Base-by-base conservation (phyloP, 2,113 vertebrate species). In the Stigmatopora nigra region DNA sequence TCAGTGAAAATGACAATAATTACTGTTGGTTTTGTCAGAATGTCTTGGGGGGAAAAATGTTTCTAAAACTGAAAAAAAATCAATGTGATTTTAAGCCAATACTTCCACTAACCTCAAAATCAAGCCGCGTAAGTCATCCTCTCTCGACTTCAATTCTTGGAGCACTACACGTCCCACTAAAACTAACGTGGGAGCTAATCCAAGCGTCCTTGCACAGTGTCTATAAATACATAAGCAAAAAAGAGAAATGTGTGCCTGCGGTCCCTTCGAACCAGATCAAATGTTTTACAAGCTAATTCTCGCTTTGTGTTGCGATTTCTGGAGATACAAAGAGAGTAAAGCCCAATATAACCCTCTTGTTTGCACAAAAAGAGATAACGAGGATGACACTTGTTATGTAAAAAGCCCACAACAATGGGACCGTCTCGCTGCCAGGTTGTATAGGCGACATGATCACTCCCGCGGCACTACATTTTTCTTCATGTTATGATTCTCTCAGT, bases 231-330 rank as follows among this genome's bases (percentile, higher is more conserved):
- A n/a, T 12, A 35, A n/a, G 25, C 19, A 8, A 8, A 63, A 16
- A 63, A 41, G 38, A 10, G 9, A 49, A 49, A 8, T 25, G 17
- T 25, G 25, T 14, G 47, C 55, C 15, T 52, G 14, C 13, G 20
- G 17, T 60, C 31, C 59, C 1, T 16, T 20, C 20, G 5, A 51
- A 57, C 62, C 58, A 19, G 49, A 55, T 45, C 53, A 13, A 20
- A 67, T 41, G 15, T 61, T 46, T 56, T 41, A 5, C 8, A 20
- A 61, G 38, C 59, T 22, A 45, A 61, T 61, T 61, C 41, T 45
- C n/a, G 20, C 59, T 61, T 61, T 61, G 59, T 61, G 59, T 61
- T 63, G 46, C 0, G 55, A 49, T 61, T 53, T 7, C 60, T 25
- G 56, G 72, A 14, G 47, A 62, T 3, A 31, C 11, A 11, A 14